Conservation (phyloP, 2,797 vertebrate species). For the Serranus cabrilla region DNA sequence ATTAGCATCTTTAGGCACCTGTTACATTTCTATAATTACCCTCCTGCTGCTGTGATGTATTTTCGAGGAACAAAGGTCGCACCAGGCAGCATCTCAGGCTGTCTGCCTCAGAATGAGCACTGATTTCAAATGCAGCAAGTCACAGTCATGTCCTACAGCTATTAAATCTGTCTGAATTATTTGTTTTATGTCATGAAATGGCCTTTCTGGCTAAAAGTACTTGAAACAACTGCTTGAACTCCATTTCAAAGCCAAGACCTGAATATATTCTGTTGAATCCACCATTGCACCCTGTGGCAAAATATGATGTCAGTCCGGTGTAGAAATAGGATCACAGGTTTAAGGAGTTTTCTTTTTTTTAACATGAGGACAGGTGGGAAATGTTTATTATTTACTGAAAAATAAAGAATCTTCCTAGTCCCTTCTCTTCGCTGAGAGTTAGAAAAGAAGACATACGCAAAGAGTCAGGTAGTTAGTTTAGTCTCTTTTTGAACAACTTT, state of each 20-base stretch:
- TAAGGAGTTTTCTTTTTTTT: too few species aligned
- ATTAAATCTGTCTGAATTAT: neutral
- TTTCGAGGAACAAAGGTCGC: constrained; percentile 33
- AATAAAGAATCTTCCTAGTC: too few species aligned
- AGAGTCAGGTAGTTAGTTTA: too few species aligned
- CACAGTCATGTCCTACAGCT: constrained; percentile 1
- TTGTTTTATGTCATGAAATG: neutral
- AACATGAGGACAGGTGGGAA: too few species aligned
- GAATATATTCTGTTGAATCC: neutral
- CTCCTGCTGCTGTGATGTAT: constrained; percentile 41
- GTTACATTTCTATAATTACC: constrained; percentile 41
- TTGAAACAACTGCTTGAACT: constrained; percentile 4
- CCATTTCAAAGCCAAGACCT: constrained; percentile 10
- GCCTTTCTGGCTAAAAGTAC: neutral
- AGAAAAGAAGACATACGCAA: too few species aligned
- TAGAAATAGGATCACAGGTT: neutral
- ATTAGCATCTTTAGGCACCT: constrained; percentile 58
- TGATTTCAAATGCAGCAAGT: constrained; percentile 17
- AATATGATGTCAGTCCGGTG: neutral
- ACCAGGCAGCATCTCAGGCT: constrained; percentile 11
- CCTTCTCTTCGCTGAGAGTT: too few species aligned
- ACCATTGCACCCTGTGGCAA: neutral
- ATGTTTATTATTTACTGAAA: too few species aligned
- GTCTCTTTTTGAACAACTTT: too few species aligned
- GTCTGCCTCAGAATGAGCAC: neutral